Evolutionary conservation across 2,888 invertebrate genomes (phyloP).

Genomic region (Oconnorella tubifera): DNA sequence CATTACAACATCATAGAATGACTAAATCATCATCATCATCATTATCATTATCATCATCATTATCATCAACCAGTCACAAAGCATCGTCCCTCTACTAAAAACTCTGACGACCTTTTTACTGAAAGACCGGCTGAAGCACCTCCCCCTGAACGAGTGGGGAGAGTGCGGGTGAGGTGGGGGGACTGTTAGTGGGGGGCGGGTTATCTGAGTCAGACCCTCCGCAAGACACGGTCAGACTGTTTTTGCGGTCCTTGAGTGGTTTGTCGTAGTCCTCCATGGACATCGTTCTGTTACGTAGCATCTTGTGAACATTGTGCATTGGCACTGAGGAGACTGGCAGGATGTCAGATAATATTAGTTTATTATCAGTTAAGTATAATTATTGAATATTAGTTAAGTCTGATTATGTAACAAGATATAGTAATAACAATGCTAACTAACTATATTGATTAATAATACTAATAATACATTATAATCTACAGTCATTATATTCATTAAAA

Average conservation of each 20-base stretch:
- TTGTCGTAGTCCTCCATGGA: conserved; percentile 55
- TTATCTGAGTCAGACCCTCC: conserved; percentile 8
- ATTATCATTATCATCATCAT: no score
- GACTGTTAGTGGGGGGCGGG: neutral
- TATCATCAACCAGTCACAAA: no score
- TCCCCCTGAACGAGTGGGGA: no score
- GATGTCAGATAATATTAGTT: neutral
- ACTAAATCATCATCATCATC: no score
- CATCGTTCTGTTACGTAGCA: conserved; percentile 60
- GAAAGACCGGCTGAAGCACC: no score
- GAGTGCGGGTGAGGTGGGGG: conserved; percentile 1
- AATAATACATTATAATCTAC: neutral
- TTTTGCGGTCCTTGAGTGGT: conserved; percentile 60
- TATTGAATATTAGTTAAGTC: neutral
- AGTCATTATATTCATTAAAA: no score
- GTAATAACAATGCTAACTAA: neutral
- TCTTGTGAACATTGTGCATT: conserved; percentile 67
- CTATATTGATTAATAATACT: neutral
- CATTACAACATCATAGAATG: no score
- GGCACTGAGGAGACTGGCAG: conserved; percentile 69
- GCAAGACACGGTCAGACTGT: conserved; percentile 42
- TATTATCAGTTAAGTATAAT: neutral
- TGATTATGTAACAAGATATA: neutral
- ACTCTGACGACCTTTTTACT: no score
- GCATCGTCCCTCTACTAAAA: no score